Percentiles rank a stretch among this genome's conserved stretches.
Conservation (phyloP, 2,888 invertebrate species). For the Epinotia bilunana region DNA sequence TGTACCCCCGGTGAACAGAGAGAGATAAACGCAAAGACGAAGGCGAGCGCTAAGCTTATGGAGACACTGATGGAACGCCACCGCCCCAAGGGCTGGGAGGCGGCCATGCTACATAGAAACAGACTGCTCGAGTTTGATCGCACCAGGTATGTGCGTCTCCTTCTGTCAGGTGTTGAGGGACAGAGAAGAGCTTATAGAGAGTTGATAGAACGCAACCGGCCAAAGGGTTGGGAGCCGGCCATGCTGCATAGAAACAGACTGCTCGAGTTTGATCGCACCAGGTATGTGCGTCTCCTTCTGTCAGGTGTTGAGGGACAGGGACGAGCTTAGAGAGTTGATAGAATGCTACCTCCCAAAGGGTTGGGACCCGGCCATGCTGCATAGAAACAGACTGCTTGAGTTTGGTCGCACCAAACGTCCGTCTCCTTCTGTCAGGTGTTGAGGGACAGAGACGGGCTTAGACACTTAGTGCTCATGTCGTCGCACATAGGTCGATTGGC, state of each 20-base stretch:
- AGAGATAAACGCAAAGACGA: constrained; percentile 86
- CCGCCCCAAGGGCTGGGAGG: constrained; percentile 86
- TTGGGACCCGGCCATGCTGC: constrained; percentile 89
- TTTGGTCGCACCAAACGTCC: constrained; percentile 90
- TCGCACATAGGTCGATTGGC: too few relatives aligned
- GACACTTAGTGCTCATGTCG: constrained; percentile 36
- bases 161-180: too few relatives aligned
- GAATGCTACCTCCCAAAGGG: constrained; percentile 85
- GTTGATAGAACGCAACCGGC: constrained; percentile 85
- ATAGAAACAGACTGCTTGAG: constrained; percentile 92
- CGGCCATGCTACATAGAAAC: constrained; percentile 91
- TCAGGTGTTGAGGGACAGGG: background rate
- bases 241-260: constrained; percentile 91
- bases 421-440: background rate
- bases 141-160: constrained; percentile 84
- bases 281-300: constrained; percentile 75
- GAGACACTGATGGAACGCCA: constrained; percentile 86
- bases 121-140: constrained; percentile 93
- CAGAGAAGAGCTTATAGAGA: too few relatives aligned
- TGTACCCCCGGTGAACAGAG: constrained; percentile 89
- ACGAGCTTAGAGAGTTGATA: constrained; percentile 70
- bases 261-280: constrained; percentile 92
- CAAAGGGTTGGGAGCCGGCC: constrained; percentile 88
- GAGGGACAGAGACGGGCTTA: too few relatives aligned
- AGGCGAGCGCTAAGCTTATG: constrained; percentile 87